Evolutionary conservation across 2,113 vertebrate species (phyloP).

Genomic region (Murina feae): DNA sequence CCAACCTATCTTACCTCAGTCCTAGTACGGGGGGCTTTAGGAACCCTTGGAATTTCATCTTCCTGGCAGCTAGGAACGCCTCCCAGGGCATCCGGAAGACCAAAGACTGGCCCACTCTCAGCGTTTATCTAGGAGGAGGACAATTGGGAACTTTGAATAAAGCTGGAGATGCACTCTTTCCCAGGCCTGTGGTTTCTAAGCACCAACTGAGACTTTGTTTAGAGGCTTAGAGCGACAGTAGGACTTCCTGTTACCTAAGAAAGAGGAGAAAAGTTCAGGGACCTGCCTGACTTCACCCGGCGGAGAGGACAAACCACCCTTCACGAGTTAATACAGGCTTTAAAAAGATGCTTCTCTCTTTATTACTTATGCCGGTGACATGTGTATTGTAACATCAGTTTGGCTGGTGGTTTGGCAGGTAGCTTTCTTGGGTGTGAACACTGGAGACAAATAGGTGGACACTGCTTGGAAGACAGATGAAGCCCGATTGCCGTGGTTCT

Average conservation of each 20-base stretch:
- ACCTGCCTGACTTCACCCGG: neutral
- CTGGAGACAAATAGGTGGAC: neutral
- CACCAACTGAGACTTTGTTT: neutral
- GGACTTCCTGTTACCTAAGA: neutral
- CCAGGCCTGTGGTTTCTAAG: neutral
- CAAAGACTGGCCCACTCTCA: neutral
- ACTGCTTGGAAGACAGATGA: neutral
- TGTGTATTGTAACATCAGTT: neutral
- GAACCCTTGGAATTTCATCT: neutral
- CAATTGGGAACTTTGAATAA: neutral
- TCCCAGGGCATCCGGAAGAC: neutral
- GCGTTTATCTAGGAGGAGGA: neutral
- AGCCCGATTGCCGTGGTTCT: neutral
- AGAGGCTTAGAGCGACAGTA: neutral
- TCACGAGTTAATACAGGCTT: neutral
- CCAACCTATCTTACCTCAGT: neutral
- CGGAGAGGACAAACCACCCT: neutral
- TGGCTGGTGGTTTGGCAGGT: neutral
- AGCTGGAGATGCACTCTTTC: neutral
- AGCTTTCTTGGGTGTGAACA: neutral
- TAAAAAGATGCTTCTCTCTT: neutral
- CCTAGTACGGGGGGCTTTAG: neutral
- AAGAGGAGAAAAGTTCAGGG: neutral
- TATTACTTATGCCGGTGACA: neutral
- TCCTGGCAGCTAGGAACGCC: neutral